phyloP scores from a whole-genome alignment of 2,113 vertebrate species.

The Copsychus sechellarum region DNA sequence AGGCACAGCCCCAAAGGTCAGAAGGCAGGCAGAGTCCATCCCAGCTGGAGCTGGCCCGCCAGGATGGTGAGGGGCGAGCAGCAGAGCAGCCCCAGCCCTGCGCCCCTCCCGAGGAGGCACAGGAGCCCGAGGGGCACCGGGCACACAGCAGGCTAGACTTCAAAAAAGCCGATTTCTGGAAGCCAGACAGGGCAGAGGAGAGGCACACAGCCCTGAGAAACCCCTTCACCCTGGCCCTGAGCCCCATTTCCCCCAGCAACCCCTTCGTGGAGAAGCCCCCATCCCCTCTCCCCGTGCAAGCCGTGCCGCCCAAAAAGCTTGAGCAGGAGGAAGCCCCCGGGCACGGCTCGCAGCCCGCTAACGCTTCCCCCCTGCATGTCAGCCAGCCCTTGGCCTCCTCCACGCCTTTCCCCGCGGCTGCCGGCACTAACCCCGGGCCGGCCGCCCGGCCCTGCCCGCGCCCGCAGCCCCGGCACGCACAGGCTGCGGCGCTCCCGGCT shows the following conservation, averaged over 20 bases:
- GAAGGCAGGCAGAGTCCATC: neutral
- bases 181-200: neutral
- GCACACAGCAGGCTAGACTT: conserved; percentile 44
- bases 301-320: conserved; percentile 39
- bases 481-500: conserved; percentile 62
- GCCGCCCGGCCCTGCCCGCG: conserved; percentile 66
- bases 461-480: conserved; percentile 44
- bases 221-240: conserved; percentile 30
- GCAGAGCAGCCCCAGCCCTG: neutral
- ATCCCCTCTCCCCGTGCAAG: neutral
- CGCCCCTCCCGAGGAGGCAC: neutral
- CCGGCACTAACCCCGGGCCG: conserved; percentile 38
- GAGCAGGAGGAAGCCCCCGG: conserved; percentile 14
- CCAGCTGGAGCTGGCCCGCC: fast-evolving
- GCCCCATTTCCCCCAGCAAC: neutral
- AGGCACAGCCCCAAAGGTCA: neutral
- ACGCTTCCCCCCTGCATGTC: conserved; percentile 62
- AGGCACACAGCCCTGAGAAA: neutral
- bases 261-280: conserved; percentile 41
- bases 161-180: conserved; percentile 66
- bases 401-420: conserved; percentile 71
- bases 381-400: conserved; percentile 73
- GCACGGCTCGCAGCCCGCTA: conserved; percentile 56
- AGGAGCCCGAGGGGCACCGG: neutral
- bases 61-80: neutral